Evolutionary conservation across 1,140 invertebrate genomes (phyloP).

Genomic region (Halictus rubicundus): DNA sequence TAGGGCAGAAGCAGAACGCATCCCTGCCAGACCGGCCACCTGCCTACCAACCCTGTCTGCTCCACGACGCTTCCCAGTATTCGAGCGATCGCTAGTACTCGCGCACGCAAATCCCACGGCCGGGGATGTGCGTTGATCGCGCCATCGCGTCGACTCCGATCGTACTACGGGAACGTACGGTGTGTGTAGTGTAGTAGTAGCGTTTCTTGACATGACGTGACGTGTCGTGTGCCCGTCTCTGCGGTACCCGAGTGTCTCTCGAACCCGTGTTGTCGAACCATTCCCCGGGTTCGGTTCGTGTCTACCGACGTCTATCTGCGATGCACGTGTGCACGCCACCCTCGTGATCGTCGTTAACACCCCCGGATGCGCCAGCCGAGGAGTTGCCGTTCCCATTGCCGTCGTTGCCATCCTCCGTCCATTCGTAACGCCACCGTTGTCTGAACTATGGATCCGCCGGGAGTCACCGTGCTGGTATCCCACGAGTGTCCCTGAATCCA

Average conservation of each 20-base stretch:
- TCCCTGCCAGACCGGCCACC: constrained; percentile 69
- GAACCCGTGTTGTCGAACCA: neutral
- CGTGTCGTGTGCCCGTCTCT: neutral
- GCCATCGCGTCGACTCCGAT: constrained; percentile 35
- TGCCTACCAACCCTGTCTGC: constrained; percentile 68
- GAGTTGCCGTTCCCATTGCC: neutral
- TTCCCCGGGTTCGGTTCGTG: neutral
- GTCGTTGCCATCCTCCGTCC: neutral
- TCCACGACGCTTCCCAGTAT: constrained; percentile 70
- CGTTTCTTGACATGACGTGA: constrained; percentile 30
- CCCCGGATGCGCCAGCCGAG: neutral
- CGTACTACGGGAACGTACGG: constrained; percentile 35
- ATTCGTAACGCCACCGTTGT: constrained; percentile 19
- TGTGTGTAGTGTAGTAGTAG: neutral
- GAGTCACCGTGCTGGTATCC: constrained; percentile 4
- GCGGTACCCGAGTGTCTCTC: neutral
- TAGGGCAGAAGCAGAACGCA: constrained; percentile 67
- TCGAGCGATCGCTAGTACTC: constrained; percentile 68
- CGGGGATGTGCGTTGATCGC: constrained; percentile 51
- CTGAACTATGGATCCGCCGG: constrained; percentile 41
- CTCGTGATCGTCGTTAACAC: neutral
- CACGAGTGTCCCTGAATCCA: constrained; percentile 18
- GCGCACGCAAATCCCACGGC: constrained; percentile 57
- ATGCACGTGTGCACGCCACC: constrained; percentile 9
- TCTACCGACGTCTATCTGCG: neutral